These are phyloP conservation scores for Ailuropoda melanoleuca DNA, from an alignment of 2,113 vertebrate species.

Conservation along the genomic window DNA sequence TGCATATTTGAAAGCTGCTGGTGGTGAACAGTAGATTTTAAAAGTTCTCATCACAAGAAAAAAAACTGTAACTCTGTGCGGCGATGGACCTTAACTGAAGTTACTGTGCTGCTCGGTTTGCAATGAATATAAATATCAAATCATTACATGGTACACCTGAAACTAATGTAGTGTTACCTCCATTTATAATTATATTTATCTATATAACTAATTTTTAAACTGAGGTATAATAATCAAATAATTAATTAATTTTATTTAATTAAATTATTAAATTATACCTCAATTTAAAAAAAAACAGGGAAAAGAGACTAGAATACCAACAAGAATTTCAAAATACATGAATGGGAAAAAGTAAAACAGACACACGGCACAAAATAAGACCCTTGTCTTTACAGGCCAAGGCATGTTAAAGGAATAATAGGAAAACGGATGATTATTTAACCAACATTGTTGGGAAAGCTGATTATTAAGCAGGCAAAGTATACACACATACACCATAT, in stretches of 20 bases:
- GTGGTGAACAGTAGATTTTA: neutral
- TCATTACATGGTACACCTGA: neutral
- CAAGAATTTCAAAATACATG: neutral
- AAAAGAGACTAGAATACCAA: neutral
- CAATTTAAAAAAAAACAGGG: neutral
- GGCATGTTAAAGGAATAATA: neutral
- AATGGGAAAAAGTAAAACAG: neutral
- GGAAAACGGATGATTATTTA: neutral
- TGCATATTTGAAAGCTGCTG: neutral
- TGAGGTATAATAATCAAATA: no score
- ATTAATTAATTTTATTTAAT: no score
- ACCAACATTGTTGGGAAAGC: neutral
- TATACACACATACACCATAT: neutral
- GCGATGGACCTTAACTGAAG: neutral
- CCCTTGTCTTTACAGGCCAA: neutral
- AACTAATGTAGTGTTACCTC: neutral
- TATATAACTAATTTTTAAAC: no score
- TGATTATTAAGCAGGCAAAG: neutral
- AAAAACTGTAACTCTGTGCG: neutral
- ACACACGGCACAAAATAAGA: neutral
- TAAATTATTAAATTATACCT: neutral
- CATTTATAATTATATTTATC: no score
- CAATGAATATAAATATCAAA: neutral
- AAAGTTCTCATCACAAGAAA: neutral
- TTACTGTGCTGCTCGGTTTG: neutral